These are phyloP conservation scores for Jordanella pulchra DNA, from an alignment of 2,797 vertebrate genomes.

Conservation along the genomic window DNA sequence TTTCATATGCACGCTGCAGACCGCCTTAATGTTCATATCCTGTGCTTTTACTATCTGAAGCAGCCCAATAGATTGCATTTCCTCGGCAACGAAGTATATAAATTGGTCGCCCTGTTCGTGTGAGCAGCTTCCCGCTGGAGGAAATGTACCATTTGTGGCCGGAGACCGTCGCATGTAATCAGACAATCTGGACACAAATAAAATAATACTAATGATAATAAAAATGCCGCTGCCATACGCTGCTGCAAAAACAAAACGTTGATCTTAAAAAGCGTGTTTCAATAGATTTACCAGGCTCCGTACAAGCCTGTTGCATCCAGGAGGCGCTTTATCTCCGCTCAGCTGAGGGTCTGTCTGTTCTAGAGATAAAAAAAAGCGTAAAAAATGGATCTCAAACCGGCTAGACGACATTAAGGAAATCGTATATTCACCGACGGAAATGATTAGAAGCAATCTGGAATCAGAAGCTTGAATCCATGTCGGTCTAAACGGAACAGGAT, in stretches of 20 bases:
- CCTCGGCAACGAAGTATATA: conserved; percentile 10
- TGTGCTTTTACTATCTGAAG: not conserved
- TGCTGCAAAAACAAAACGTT: not conserved
- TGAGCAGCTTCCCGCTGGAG: conserved; percentile 32
- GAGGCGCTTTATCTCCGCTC: not conserved
- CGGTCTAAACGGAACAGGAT: not conserved
- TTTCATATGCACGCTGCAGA: conserved; percentile 8
- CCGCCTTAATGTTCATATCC: not conserved
- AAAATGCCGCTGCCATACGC: not conserved
- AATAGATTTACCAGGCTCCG: not conserved
- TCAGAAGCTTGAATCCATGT: not conserved
- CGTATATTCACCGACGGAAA: not conserved
- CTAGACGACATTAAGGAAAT: not conserved
- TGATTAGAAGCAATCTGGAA: conserved; percentile 28
- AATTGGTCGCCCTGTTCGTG: conserved; percentile 11
- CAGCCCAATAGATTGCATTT: conserved; percentile 6
- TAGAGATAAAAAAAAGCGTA: not conserved
- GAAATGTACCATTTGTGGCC: conserved; percentile 42
- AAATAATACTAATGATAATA: not conserved
- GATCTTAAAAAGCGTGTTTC: not conserved
- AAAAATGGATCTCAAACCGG: conserved; percentile 1
- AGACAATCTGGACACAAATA: not conserved
- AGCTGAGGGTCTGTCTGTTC: not conserved
- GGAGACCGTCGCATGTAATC: conserved; percentile 15
- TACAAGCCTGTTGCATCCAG: conserved; percentile 48